phyloP scores from a whole-genome alignment of 2,113 vertebrate species.

The Indicator indicator region DNA sequence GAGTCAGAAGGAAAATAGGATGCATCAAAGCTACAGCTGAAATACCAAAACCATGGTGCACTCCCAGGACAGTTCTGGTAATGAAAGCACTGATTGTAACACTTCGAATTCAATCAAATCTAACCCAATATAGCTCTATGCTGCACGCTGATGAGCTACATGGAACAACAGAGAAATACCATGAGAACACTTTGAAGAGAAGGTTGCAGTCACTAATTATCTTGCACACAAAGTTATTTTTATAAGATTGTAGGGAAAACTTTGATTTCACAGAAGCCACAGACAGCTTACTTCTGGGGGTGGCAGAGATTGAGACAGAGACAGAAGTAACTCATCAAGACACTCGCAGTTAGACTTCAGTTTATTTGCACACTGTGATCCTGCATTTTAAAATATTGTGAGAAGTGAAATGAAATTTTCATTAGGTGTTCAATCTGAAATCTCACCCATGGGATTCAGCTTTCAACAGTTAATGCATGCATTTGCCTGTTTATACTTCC shows the following conservation, averaged over 20 bases:
- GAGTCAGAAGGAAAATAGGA: not conserved
- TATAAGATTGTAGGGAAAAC: not conserved
- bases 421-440: constrained; percentile 52
- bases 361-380: constrained; percentile 64
- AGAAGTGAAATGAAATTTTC: constrained; percentile 62
- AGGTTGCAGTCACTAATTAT: not conserved
- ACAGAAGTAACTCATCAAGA: constrained; percentile 48
- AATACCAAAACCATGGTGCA: not conserved
- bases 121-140: not conserved
- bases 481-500: constrained; percentile 12
- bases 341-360: constrained; percentile 23
- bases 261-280: constrained; percentile 2
- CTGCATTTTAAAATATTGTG: constrained; percentile 60
- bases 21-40: not conserved
- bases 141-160: not conserved
- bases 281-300: constrained; percentile 31
- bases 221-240: not conserved
- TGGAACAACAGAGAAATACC: not conserved
- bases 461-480: not conserved
- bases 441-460: constrained; percentile 5
- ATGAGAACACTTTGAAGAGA: not conserved
- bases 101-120: not conserved
- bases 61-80: not conserved
- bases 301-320: constrained; percentile 28
- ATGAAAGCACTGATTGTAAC: not conserved